Conservation (phyloP, 2,113 vertebrate species). For the Atlantisia rogersi region DNA sequence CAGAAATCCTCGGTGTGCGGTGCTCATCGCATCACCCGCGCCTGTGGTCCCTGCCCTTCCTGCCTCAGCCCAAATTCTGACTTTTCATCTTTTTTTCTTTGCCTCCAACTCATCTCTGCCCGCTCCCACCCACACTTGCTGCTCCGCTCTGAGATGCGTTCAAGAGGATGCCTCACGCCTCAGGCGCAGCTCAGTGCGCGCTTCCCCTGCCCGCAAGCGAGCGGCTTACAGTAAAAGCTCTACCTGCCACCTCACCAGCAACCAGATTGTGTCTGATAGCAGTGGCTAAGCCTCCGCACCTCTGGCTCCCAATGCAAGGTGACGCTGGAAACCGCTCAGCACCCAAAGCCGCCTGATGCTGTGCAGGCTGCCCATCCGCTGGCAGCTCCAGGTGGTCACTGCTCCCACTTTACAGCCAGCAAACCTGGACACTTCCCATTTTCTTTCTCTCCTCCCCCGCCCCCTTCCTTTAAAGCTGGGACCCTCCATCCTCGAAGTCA, state of each 20-base stretch:
- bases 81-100: neutral
- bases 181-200: neutral
- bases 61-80: neutral
- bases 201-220: neutral
- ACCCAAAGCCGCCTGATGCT: neutral
- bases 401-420: neutral
- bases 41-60: neutral
- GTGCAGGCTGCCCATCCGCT: neutral
- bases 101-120: neutral
- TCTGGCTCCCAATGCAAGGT: neutral
- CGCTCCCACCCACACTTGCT: neutral
- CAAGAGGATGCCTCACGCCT: neutral
- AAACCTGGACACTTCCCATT: neutral
- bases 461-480: neutral
- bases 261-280: conserved; percentile 42
- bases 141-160: neutral
- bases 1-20: neutral
- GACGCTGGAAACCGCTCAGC: neutral
- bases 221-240: conserved; percentile 15
- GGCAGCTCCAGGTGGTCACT: neutral
- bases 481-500: neutral
- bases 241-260: neutral
- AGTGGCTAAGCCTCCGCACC: neutral
- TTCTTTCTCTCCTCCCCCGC: neutral
- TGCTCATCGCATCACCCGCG: neutral